phyloP scores from a whole-genome alignment of 2,797 vertebrate species.

The Cirrhinus mrigala region DNA sequence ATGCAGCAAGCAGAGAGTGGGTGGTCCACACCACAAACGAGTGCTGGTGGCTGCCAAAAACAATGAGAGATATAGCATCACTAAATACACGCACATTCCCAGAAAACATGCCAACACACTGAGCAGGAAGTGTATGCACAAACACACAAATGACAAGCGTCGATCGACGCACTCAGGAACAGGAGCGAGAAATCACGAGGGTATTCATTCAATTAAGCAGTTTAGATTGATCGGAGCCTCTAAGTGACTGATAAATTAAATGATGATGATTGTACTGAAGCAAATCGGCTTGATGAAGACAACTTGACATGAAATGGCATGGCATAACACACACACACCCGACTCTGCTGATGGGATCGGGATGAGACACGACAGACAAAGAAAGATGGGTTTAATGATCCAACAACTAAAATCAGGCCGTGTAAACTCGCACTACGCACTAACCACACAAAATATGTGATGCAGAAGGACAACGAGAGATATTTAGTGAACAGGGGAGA shows the following conservation, averaged over 20 bases:
- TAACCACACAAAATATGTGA: neutral
- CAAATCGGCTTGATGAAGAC: constrained; percentile 14
- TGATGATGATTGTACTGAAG: constrained; percentile 19
- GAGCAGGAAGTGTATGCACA: neutral
- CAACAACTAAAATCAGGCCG: neutral
- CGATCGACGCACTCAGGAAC: neutral
- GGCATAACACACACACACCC: constrained; percentile 1
- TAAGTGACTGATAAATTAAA: constrained; percentile 34
- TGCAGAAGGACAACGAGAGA: neutral
- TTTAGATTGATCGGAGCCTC: constrained; percentile 25
- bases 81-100: constrained; percentile 67
- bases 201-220: constrained; percentile 26
- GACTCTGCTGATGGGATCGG: neutral
- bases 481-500: neutral
- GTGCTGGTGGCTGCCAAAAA: constrained; percentile 82
- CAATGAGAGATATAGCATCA: constrained; percentile 75
- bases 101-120: constrained; percentile 43
- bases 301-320: constrained; percentile 16
- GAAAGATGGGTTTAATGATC: neutral
- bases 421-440: neutral
- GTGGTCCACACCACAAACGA: constrained; percentile 83
- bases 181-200: neutral
- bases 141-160: neutral
- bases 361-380: neutral
- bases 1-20: constrained; percentile 80